phyloP scores from a whole-genome alignment of 1,140 invertebrate species.

The Euwallacea fornicatus region DNA sequence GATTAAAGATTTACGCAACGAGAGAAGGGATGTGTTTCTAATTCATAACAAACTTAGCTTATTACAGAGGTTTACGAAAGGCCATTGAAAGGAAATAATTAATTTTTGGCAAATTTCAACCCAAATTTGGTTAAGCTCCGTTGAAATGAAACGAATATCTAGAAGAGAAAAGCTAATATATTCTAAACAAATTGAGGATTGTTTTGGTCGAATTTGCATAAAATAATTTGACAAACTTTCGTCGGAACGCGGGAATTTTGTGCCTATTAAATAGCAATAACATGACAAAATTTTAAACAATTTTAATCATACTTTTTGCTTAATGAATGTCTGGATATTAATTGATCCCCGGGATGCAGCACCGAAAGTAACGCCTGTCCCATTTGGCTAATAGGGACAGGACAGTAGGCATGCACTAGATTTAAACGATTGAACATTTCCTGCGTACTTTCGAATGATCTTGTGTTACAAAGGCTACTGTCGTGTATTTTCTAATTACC shows the following conservation, averaged over 20 bases:
- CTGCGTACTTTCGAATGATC: too few relatives aligned
- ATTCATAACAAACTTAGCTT: not conserved
- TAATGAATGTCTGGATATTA: too few relatives aligned
- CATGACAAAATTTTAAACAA: not conserved
- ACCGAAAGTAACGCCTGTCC: too few relatives aligned
- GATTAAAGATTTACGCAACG: conserved; percentile 1
- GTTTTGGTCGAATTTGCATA: conserved; percentile 14
- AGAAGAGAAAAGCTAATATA: conserved; percentile 9
- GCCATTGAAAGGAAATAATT: not conserved
- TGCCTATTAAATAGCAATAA: conserved; percentile 9
- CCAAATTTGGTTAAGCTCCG: not conserved
- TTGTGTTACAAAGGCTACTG: too few relatives aligned
- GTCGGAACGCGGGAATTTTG: not conserved
- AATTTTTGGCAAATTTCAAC: conserved; percentile 1
- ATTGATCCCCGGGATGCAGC: too few relatives aligned
- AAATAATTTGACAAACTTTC: conserved; percentile 17
- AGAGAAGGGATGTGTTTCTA: not conserved
- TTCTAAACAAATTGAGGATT: conserved; percentile 9
- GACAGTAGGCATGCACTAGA: too few relatives aligned
- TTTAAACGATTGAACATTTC: too few relatives aligned
- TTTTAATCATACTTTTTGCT: conserved; percentile 6
- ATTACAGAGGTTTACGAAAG: not conserved
- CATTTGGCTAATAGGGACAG: too few relatives aligned
- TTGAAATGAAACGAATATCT: not conserved
- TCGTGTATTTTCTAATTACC: too few relatives aligned